Evolutionary conservation across 2,113 vertebrate genomes (phyloP).

Genomic region (Halcyon senegalensis): DNA sequence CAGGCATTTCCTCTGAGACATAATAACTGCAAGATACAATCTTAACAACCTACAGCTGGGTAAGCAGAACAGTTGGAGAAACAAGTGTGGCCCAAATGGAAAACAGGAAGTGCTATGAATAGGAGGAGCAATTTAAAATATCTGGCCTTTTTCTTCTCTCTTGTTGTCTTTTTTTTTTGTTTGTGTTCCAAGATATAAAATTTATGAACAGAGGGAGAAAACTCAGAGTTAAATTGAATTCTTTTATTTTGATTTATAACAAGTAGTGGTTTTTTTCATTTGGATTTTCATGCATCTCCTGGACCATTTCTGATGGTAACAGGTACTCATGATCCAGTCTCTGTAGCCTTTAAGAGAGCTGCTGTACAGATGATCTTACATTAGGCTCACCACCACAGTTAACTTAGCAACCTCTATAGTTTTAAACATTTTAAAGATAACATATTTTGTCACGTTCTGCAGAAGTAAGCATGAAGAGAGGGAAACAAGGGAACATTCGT

Average conservation of each 20-base stretch:
- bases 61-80: constrained; percentile 35
- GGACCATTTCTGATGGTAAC: background rate
- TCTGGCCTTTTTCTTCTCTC: background rate
- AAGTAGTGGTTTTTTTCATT: background rate
- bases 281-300: background rate
- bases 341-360: background rate
- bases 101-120: constrained; percentile 36
- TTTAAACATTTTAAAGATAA: background rate
- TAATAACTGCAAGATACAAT: constrained; percentile 26
- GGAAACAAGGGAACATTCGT: background rate
- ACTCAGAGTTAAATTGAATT: rapidly evolving
- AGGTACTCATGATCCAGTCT: background rate
- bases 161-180: background rate
- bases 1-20: constrained; percentile 17
- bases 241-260: background rate
- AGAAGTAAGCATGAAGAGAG: background rate
- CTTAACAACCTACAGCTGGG: constrained; percentile 34
- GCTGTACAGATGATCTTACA: background rate
- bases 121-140: background rate
- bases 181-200: background rate
- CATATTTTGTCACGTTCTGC: background rate
- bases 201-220: background rate
- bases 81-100: background rate
- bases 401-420: background rate
- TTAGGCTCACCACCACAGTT: background rate